Conservation (phyloP, 2,797 vertebrate species). For the Uromys caudimaculatus region DNA sequence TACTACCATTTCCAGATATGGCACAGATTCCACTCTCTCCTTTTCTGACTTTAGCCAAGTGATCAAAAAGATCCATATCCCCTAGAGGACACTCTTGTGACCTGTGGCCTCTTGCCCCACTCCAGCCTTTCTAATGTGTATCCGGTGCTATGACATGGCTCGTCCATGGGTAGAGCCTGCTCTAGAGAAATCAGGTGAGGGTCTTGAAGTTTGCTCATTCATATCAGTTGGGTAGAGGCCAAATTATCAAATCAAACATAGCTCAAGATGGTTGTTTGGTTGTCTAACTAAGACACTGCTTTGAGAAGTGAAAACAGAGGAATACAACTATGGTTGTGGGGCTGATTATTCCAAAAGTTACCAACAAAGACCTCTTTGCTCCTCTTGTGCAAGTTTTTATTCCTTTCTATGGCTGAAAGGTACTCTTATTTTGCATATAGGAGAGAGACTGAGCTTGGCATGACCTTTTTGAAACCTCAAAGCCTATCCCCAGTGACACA, state of each 20-base stretch:
- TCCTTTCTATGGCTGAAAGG: conserved; percentile 3
- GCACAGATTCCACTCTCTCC: background rate
- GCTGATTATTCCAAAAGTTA: conserved; percentile 6
- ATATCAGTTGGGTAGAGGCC: background rate
- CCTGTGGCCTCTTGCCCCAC: background rate
- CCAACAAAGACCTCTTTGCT: background rate
- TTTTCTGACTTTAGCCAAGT: background rate
- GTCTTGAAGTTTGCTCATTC: background rate
- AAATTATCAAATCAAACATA: conserved; percentile 18
- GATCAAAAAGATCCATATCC: background rate
- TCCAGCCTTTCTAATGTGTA: background rate
- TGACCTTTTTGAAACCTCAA: background rate
- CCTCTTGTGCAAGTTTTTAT: background rate
- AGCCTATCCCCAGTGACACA: background rate
- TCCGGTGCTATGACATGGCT: background rate
- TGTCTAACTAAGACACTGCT: conserved; percentile 12
- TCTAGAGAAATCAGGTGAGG: background rate
- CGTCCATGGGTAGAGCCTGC: no score
- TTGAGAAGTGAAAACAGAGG: conserved; percentile 22
- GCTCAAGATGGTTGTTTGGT: background rate
- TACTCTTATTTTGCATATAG: background rate
- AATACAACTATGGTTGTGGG: background rate
- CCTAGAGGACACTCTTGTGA: background rate
- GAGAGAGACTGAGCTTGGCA: background rate
- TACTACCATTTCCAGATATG: background rate